Evolutionary conservation across 2,797 vertebrate genomes (phyloP), one percentile per base, ranked within the genome.

Genomic region (Crenichthys baileyi): DNA sequence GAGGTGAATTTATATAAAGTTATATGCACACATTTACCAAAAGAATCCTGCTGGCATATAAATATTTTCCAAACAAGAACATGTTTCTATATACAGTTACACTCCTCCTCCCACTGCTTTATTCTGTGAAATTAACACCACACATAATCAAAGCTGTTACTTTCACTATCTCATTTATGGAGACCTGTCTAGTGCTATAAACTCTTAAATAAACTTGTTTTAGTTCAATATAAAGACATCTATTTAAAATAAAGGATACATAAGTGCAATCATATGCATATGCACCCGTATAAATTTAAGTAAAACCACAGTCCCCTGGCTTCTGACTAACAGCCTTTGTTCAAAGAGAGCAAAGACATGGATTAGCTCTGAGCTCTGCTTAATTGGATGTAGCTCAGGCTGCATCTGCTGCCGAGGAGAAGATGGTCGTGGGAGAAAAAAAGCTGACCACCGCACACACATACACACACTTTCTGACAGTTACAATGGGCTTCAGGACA

Each of bases 301-400:
- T 76, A 67, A 24, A 72, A 75, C 22, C 56, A 76, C 70, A 79
- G 73, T 79, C 70, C 78, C 81, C 7, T 18, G 72, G 83, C 77
- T 75, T 84, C 79, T 73, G 73, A 84, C 90, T 88, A 89, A 94
- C 90, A 87, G 91, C 79, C 81, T 55, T 63, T 58, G 48, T 58
- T 92, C 85, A 91, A 91, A 92, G 80, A 89, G 75, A 88, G 79
- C 80, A 87, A 84, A 85, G 86, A 74, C 87, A 90, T 89, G 75
- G 88, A 91, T 84, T 88, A 88, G 89, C 87, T 89, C 83, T 86
- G 87, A 92, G 87, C 90, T 90, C 75, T 1, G 50, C 68, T 83
- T 93, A 93, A 94, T 92, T 93, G 88, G 89, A 87, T 85, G 84
- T 51, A 51, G 87, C 79, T 87, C 68, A 70, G 63, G 63, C 82